These are phyloP conservation scores for Drosophila sordidula DNA, from an alignment of 2,888 invertebrate species.

Conservation along the genomic window DNA sequence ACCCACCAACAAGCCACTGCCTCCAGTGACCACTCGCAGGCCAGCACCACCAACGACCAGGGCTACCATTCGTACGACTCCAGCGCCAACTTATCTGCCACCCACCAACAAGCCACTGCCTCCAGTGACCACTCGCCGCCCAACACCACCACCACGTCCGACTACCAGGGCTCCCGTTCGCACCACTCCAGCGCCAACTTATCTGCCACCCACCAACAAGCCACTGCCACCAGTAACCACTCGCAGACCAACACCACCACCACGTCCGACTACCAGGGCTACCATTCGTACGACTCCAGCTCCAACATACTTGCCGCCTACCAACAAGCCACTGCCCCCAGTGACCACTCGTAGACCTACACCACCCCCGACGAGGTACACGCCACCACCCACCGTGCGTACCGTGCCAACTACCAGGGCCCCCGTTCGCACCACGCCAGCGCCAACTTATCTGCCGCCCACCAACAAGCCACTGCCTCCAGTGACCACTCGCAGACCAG, in stretches of 20 bases:
- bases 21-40: constrained; percentile 50
- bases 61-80: constrained; percentile 5
- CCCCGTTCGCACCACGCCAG: constrained; percentile 19
- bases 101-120: constrained; percentile 45
- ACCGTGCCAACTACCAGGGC: constrained; percentile 1
- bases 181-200: constrained; percentile 37
- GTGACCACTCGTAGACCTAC: constrained; percentile 36
- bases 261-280: constrained; percentile 22
- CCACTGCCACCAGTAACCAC: constrained; percentile 53
- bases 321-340: constrained; percentile 55
- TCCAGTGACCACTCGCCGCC: constrained; percentile 37
- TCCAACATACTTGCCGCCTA: constrained; percentile 62
- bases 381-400: constrained; percentile 31
- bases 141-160: constrained; percentile 27
- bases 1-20: constrained; percentile 49
- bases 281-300: constrained; percentile 36
- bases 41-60: constrained; percentile 29
- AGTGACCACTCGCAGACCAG: constrained; percentile 7
- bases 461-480: constrained; percentile 5
- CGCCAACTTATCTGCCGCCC: constrained; percentile 2
- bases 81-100: constrained; percentile 16
- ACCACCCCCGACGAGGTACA: constrained; percentile 2
- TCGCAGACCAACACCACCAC: constrained; percentile 16
- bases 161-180: constrained; percentile 4
- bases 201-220: constrained; percentile 55